Percentiles rank a stretch among this genome's conserved stretches.
Conservation (phyloP, 92 coral and sea anemone species). For the Palythoa grandiflora region DNA sequence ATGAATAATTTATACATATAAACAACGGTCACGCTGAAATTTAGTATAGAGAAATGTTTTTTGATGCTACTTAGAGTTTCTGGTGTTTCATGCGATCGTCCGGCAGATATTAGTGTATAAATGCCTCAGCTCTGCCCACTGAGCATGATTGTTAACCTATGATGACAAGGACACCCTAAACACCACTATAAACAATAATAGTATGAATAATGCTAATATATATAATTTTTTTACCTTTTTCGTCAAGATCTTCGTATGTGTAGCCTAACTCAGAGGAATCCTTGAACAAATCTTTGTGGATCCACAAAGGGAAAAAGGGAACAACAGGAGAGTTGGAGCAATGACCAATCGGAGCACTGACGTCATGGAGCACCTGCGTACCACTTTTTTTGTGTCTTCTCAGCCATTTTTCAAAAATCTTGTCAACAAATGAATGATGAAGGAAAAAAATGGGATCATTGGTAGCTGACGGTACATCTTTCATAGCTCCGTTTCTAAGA, state of each 20-base stretch:
- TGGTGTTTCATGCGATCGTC: no score
- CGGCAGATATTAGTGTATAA: no score
- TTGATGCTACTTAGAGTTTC: no score
- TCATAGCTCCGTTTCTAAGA: slow-evolving; percentile 41
- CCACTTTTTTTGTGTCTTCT: slow-evolving; percentile 41
- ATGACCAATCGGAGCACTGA: slow-evolving; percentile 71
- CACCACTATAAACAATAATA: no score
- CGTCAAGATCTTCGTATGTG: slow-evolving; percentile 61
- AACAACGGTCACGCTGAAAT: no score
- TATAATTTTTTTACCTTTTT: slow-evolving; percentile 60
- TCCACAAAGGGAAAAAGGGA: slow-evolving; percentile 58
- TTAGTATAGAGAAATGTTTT: no score
- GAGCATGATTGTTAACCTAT: no score
- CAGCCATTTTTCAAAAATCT: slow-evolving; percentile 65
- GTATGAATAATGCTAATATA: no score
- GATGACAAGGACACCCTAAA: no score
- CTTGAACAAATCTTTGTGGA: slow-evolving; percentile 57
- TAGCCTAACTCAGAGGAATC: slow-evolving; percentile 62
- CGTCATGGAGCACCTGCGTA: slow-evolving; percentile 12
- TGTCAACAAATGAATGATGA: slow-evolving; percentile 65
- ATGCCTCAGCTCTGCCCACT: no score
- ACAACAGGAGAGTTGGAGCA: slow-evolving; percentile 50
- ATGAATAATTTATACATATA: no score
- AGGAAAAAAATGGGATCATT: slow-evolving; percentile 70
- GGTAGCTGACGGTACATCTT: slow-evolving; percentile 40